A percentile compares a stretch with the other conserved stretches of the same genome.
Evolutionary conservation across 2,797 vertebrate genomes (phyloP).

Genomic region (Melopsittacus undulatus): DNA sequence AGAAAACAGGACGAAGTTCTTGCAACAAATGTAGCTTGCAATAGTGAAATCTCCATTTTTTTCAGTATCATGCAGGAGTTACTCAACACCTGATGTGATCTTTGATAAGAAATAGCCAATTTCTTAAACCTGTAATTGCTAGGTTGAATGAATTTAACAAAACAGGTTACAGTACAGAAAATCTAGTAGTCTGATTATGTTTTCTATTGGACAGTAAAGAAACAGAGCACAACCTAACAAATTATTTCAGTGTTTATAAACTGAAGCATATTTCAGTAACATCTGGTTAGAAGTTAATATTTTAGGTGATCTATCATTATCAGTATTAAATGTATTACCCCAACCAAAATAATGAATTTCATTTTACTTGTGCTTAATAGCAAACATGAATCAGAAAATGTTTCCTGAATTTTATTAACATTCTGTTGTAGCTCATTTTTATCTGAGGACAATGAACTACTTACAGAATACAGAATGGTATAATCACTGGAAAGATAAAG

Average conservation of each 20-base stretch:
- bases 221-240: background rate
- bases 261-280: slow-evolving; percentile 14
- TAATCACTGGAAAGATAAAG: slow-evolving; percentile 47
- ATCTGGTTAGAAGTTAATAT: slow-evolving; percentile 46
- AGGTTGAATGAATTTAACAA: background rate
- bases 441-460: slow-evolving; percentile 30
- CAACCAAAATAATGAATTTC: slow-evolving; percentile 38
- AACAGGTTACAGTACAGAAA: background rate
- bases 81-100: background rate
- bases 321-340: slow-evolving; percentile 21
- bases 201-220: background rate
- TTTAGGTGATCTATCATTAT: background rate
- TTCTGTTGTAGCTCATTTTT: slow-evolving; percentile 44
- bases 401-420: slow-evolving; percentile 56
- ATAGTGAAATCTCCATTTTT: background rate
- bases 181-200: background rate
- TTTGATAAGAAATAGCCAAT: background rate
- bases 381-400: slow-evolving; percentile 41
- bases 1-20: background rate
- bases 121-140: background rate
- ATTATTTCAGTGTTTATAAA: slow-evolving; percentile 7
- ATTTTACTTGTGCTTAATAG: slow-evolving; percentile 39
- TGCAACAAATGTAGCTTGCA: background rate
- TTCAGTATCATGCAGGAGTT: background rate
- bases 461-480: background rate